Conservation (phyloP, 2,113 vertebrate species). For the Cyphomyrus discorhynchus region DNA sequence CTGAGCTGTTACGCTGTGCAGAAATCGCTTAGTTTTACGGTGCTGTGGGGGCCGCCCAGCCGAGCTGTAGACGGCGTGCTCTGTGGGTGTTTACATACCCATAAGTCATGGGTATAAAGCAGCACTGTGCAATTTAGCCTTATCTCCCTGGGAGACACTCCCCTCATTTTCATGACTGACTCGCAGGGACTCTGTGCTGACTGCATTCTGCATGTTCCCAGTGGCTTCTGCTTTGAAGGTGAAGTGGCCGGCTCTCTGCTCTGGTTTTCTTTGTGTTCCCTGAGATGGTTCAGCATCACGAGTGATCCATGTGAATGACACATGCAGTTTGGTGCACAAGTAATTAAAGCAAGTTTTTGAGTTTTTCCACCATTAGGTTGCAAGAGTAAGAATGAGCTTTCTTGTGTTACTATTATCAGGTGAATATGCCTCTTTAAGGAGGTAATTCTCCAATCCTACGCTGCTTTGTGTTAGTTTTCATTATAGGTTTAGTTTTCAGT, state of each 20-base stretch:
- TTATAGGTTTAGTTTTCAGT: not conserved
- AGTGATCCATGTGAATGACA: not conserved
- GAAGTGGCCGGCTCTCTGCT: not conserved
- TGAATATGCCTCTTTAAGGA: not conserved
- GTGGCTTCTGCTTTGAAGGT: not conserved
- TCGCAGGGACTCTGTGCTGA: slow-evolving; percentile 3
- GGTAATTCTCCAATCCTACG: not conserved
- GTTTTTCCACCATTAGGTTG: not conserved
- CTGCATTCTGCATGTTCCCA: not conserved
- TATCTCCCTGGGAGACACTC: not conserved
- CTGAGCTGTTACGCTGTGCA: not conserved
- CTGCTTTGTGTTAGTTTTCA: not conserved
- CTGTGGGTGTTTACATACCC: not conserved
- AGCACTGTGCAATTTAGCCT: not conserved
- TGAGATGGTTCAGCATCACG: not conserved
- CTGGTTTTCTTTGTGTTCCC: not conserved
- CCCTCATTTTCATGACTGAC: slow-evolving; percentile 2
- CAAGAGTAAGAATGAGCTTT: not conserved
- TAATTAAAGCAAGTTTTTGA: not conserved
- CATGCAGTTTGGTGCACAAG: not conserved
- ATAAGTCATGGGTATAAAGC: slow-evolving; percentile 17
- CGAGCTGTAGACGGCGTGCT: not conserved
- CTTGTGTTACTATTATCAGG: not conserved
- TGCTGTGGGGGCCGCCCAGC: not conserved
- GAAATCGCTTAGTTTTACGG: not conserved